These are phyloP conservation scores for Acanthosepion pharaonis DNA, from an alignment of 2,888 invertebrate genomes.

Conservation along the genomic window DNA sequence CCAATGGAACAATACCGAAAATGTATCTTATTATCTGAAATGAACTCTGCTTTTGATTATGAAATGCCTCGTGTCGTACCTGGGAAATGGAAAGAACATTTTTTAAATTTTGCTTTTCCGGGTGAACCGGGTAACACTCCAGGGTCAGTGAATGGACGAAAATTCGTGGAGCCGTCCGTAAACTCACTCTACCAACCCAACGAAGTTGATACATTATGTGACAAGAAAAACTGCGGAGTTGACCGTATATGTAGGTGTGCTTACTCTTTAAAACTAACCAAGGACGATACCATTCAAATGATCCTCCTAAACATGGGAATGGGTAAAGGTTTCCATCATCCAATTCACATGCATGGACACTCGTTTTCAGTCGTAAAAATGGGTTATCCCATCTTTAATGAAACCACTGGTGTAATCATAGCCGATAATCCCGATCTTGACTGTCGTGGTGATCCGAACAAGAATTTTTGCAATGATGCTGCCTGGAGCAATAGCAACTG, in stretches of 20 bases:
- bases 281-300: slow-evolving; percentile 64
- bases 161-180: slow-evolving; percentile 56
- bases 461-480: slow-evolving; percentile 64
- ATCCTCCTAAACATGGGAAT: slow-evolving; percentile 64
- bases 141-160: slow-evolving; percentile 61
- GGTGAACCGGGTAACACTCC: slow-evolving; percentile 57
- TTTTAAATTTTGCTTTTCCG: slow-evolving; percentile 68
- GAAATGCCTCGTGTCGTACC: slow-evolving; percentile 52
- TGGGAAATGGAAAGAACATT: slow-evolving; percentile 59
- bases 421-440: slow-evolving; percentile 59
- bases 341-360: slow-evolving; percentile 71
- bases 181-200: slow-evolving; percentile 60
- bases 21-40: slow-evolving; percentile 55
- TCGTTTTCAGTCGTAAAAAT: slow-evolving; percentile 68
- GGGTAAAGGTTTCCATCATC: slow-evolving; percentile 67
- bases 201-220: slow-evolving; percentile 59
- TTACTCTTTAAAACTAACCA: slow-evolving; percentile 55
- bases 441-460: slow-evolving; percentile 55
- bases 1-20: slow-evolving; percentile 47
- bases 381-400: slow-evolving; percentile 58
- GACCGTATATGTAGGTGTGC: slow-evolving; percentile 62
- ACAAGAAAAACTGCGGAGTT: slow-evolving; percentile 55
- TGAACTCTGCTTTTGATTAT: slow-evolving; percentile 51
- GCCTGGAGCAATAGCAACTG: slow-evolving; percentile 64
- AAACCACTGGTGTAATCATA: slow-evolving; percentile 53